A percentile compares a stretch with the other conserved stretches of the same genome.
Evolutionary conservation across 2,113 vertebrate genomes (phyloP).

Genomic region (Xiphophorus hellerii): DNA sequence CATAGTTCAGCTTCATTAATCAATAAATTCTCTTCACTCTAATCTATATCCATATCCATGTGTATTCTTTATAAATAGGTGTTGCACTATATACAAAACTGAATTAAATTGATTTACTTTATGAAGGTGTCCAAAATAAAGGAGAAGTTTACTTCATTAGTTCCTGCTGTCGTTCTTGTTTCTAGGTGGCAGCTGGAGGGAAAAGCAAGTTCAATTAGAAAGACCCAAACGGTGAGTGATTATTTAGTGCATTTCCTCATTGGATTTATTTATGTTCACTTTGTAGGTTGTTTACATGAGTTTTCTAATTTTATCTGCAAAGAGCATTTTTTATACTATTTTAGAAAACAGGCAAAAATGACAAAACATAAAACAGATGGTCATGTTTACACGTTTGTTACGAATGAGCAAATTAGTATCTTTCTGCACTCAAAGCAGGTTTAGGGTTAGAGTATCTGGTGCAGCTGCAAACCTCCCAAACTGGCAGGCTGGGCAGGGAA

Average conservation of each 20-base stretch:
- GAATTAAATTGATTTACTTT: neutral
- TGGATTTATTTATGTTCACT: neutral
- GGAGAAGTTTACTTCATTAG: neutral
- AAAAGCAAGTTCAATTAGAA: slow-evolving; percentile 70
- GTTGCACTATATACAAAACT: neutral
- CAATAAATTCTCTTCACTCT: neutral
- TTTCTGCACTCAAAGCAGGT: neutral
- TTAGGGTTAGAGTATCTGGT: no score
- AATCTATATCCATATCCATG: no score
- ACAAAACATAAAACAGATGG: neutral
- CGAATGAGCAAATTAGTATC: neutral
- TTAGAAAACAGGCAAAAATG: neutral
- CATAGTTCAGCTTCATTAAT: neutral
- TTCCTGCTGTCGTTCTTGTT: neutral
- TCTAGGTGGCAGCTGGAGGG: slow-evolving; percentile 67
- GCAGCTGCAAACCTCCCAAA: no score
- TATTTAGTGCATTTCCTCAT: neutral
- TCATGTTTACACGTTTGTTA: neutral
- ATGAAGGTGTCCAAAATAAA: neutral
- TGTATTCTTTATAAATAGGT: no score
- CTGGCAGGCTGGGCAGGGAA: no score
- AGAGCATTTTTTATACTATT: neutral
- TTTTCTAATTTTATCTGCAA: no score
- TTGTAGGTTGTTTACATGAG: neutral
- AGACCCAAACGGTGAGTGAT: slow-evolving; percentile 66